Evolutionary conservation across 2,888 invertebrate genomes (phyloP), one percentile per base, ranked within the genome.

Genomic region (Cheilosia vernalis): DNA sequence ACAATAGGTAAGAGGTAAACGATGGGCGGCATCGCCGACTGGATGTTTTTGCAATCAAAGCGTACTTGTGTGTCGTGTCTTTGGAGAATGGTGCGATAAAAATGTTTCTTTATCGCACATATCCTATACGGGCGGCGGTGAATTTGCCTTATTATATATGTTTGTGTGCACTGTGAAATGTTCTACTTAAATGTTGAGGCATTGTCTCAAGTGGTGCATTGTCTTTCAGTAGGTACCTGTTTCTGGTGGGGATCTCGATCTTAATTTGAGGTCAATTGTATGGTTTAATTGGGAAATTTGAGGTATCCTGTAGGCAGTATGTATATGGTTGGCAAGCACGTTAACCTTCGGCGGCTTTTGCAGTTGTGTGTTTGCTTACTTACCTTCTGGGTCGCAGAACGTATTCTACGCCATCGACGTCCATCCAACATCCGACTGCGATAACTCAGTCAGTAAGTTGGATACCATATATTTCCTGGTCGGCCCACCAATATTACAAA

Each of bases 1-100:
- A 63, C 74, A 69, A 74, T 69, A 63, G 67, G 63, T 58, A 74
- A 55, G 55, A 69, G 56, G 37, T 67, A 74, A 80, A 81, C 69
- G 74, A 74, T 74, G 63, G 55, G 61, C 56, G 49, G 19, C 42
- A 55, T 51, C 27, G 27, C 19, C 13, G 30, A 67, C 42, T 55
- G 42, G 27, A 55, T 69, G 44, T 56, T 33, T 64, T 63, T 63
- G 7, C 33, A n/a, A 58, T 58, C 49, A 56, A 56, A 49, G 49
- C 30, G 47, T 19, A 19, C 9, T 47, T 44, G 63, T 30, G 9
- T 19, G 19, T 19, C 47, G 9, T 19, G 19, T 19, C 47, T 61
- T 24, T 42, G 24, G 24, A 10, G n/a, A 27, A 17, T 42, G 60
- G 42, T 60, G 13, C 37, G 60, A 19, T 27, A 60, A 42, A 27